Conservation (phyloP, 2,797 vertebrate species). For the Hylomyscus alleni region DNA sequence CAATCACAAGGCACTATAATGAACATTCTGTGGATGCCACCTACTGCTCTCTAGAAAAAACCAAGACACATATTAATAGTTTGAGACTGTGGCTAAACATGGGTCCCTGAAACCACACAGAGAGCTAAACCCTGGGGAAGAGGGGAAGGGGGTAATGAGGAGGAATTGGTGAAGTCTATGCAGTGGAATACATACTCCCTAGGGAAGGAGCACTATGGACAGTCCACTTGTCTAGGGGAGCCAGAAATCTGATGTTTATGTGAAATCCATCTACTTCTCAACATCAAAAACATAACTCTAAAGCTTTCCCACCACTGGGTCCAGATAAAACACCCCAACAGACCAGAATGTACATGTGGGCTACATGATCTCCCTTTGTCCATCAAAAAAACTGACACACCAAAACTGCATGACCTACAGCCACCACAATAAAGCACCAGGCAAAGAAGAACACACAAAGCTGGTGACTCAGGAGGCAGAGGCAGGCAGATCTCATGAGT, state of each 20-base stretch:
- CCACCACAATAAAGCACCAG: background rate
- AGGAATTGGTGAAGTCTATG: background rate
- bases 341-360: background rate
- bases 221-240: background rate
- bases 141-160: background rate
- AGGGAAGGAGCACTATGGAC: background rate
- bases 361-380: background rate
- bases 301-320: background rate
- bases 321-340: background rate
- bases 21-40: background rate
- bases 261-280: conserved; percentile 2
- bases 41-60: background rate
- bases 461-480: background rate
- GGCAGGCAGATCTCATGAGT: too few relatives aligned
- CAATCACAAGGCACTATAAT: background rate
- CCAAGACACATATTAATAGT: background rate
- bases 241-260: background rate
- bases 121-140: background rate
- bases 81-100: background rate
- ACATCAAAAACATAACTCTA: conserved; percentile 32
- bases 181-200: background rate
- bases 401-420: background rate
- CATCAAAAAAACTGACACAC: background rate
- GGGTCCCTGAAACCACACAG: background rate
- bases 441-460: background rate